A percentile compares a stretch with the other conserved stretches of the same genome.
phyloP scores from a whole-genome alignment of 37 sponge, comb jelly and placozoan species.

The Eunapius fragilis region DNA sequence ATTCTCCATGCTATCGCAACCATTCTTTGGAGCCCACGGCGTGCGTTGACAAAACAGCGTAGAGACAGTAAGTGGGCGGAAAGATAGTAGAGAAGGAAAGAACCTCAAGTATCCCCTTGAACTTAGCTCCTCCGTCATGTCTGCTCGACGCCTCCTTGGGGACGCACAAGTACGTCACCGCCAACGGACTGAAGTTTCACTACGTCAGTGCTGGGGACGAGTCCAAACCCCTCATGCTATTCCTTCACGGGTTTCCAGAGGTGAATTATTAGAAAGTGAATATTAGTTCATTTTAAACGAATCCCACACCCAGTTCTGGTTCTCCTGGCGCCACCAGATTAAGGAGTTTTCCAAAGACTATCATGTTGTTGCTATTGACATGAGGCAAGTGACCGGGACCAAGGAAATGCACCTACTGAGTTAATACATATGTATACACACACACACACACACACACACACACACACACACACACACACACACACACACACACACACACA shows the following conservation, averaged over 20 bases:
- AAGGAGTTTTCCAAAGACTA: constrained; percentile 64
- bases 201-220: constrained; percentile 60
- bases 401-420: neutral
- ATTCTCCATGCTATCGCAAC: neutral
- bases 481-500: neutral
- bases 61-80: neutral
- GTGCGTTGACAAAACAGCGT: neutral
- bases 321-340: constrained; percentile 77
- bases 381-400: constrained; percentile 21
- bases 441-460: neutral
- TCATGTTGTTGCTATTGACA: constrained; percentile 68
- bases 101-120: neutral
- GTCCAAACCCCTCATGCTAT: constrained; percentile 72
- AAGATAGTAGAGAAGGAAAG: too few relatives aligned
- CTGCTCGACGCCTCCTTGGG: constrained; percentile 59
- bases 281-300: neutral
- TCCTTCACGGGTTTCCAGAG: constrained; percentile 85
- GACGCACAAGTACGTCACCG: constrained; percentile 60
- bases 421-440: neutral
- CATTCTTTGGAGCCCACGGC: neutral
- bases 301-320: constrained; percentile 60
- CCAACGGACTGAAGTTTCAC: constrained; percentile 80
- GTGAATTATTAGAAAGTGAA: neutral
- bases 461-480: neutral
- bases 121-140: neutral